phyloP scores from a whole-genome alignment of 1,140 invertebrate species.

The Manduca sexta region DNA sequence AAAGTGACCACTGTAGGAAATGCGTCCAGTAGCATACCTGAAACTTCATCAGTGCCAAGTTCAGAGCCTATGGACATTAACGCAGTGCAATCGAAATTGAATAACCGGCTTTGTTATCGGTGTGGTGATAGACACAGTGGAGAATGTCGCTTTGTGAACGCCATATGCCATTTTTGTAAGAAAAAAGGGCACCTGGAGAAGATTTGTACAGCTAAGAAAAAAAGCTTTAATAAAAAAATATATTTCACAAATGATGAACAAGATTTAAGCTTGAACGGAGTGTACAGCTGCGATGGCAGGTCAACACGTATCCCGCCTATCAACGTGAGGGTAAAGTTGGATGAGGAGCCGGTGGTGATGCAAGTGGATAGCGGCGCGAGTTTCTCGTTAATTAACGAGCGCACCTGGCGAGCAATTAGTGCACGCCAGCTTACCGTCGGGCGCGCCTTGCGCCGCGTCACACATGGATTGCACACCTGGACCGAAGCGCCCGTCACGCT shows the following conservation, averaged over 20 bases:
- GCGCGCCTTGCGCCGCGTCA: not conserved
- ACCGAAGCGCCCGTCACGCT: constrained; percentile 6
- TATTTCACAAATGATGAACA: constrained; percentile 11
- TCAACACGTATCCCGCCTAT: not conserved
- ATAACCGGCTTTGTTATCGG: constrained; percentile 16
- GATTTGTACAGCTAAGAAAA: constrained; percentile 24
- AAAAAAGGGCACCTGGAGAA: constrained; percentile 25
- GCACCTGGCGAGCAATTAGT: constrained; percentile 2
- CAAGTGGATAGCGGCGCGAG: constrained; percentile 24
- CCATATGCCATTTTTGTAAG: constrained; percentile 21
- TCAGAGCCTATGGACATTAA: constrained; percentile 5
- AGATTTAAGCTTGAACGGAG: constrained; percentile 14
- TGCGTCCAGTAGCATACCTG: not conserved
- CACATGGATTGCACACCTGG: constrained; percentile 10
- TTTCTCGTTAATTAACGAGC: constrained; percentile 16
- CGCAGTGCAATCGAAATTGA: constrained; percentile 3
- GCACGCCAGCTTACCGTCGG: not conserved
- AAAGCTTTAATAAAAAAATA: constrained; percentile 1
- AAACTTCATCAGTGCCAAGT: not conserved
- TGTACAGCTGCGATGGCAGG: constrained; percentile 9
- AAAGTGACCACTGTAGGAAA: not conserved
- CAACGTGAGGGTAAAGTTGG: constrained; percentile 5
- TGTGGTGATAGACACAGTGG: constrained; percentile 19
- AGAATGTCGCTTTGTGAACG: constrained; percentile 19
- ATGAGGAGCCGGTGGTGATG: constrained; percentile 8